These are phyloP conservation scores for Deilephila elpenor DNA, from an alignment of 2,888 invertebrate species.

Conservation along the genomic window DNA sequence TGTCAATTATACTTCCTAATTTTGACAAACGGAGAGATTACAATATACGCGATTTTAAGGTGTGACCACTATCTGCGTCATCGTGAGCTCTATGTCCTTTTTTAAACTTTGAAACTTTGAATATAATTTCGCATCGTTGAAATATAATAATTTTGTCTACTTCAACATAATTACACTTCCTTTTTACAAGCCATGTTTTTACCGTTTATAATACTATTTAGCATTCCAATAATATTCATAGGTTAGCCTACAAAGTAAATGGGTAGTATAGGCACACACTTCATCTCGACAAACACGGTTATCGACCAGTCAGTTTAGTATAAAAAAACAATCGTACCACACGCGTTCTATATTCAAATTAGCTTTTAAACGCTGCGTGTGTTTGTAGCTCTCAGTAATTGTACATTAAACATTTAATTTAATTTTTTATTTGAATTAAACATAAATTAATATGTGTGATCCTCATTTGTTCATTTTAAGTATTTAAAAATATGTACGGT, in stretches of 20 bases:
- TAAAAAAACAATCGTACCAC: slow-evolving; percentile 24
- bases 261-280: background rate
- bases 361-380: slow-evolving; percentile 12
- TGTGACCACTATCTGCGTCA: background rate
- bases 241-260: slow-evolving; percentile 9
- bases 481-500: too few relatives aligned
- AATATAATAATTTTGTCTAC: background rate
- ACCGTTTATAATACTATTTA: background rate
- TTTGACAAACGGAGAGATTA: background rate
- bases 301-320: slow-evolving; percentile 19
- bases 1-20: background rate
- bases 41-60: background rate
- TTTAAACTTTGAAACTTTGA: background rate
- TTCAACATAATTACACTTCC: background rate
- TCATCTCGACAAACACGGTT: slow-evolving; percentile 10
- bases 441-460: too few relatives aligned
- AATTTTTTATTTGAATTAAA: too few relatives aligned
- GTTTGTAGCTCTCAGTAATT: background rate
- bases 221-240: slow-evolving; percentile 7
- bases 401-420: background rate
- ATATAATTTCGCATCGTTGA: background rate
- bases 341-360: background rate
- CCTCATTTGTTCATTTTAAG: too few relatives aligned
- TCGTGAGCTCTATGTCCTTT: background rate
- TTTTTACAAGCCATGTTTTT: background rate